These are phyloP conservation scores for Melanchra persicariae DNA, from an alignment of 2,888 invertebrate genomes.

Conservation along the genomic window DNA sequence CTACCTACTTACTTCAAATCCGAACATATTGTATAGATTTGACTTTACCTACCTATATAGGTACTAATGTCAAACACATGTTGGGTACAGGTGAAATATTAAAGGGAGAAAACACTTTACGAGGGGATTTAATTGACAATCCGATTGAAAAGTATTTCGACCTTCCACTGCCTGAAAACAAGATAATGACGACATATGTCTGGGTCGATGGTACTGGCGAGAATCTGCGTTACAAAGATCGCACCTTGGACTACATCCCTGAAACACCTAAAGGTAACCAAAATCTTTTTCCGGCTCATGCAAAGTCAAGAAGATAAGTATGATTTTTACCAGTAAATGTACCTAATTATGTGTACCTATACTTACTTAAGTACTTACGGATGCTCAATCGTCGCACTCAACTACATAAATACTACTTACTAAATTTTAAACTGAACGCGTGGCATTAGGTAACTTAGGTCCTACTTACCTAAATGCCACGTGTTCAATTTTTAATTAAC, in stretches of 20 bases:
- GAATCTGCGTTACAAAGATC: conserved; percentile 96
- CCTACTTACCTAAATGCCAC: no score
- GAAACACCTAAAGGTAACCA: conserved; percentile 93
- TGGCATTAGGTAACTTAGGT: no score
- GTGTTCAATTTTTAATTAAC: no score
- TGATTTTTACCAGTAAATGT: background rate
- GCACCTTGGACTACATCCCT: conserved; percentile 96
- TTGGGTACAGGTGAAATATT: conserved; percentile 15
- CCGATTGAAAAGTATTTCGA: conserved; percentile 93
- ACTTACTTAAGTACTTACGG: background rate
- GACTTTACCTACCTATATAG: background rate
- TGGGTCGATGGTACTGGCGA: conserved; percentile 99
- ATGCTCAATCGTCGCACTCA: background rate
- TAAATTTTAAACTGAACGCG: no score
- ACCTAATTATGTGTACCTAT: no score
- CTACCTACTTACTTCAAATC: no score
- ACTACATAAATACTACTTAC: no score
- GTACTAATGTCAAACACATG: background rate
- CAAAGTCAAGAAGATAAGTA: background rate
- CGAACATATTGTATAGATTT: no score
- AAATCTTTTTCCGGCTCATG: background rate
- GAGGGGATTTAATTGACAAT: conserved; percentile 84
- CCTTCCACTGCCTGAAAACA: conserved; percentile 94
- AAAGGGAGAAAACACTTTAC: background rate
- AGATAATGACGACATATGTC: conserved; percentile 96